Evolutionary conservation across 2,797 vertebrate species (phyloP).

Genomic region (Momotus momota): DNA sequence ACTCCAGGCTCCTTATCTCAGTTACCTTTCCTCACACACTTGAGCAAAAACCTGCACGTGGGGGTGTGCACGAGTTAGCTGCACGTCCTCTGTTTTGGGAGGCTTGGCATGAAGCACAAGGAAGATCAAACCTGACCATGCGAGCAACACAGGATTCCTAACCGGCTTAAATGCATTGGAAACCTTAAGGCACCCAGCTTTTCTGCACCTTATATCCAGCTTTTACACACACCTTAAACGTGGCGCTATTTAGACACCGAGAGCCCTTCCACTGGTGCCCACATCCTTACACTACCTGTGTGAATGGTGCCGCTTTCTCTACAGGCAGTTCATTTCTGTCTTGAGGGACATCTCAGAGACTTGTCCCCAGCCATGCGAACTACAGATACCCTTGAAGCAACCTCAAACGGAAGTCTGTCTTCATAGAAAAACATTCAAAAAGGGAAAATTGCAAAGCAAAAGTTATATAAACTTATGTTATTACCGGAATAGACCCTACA

Average conservation of each 20-base stretch:
- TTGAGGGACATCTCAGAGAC: background rate
- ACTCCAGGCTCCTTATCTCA: background rate
- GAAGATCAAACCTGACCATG: background rate
- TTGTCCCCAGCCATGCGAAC: background rate
- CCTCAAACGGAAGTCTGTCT: background rate
- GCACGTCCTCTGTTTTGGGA: background rate
- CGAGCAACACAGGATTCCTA: background rate
- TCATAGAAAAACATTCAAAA: background rate
- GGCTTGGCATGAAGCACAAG: background rate
- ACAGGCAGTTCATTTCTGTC: background rate
- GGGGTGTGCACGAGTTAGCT: rapidly evolving
- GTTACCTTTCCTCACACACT: background rate
- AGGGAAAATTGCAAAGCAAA: background rate
- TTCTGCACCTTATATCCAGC: background rate
- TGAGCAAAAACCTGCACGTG: background rate
- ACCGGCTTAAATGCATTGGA: background rate
- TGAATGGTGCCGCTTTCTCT: background rate
- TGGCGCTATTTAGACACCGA: background rate
- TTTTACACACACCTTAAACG: background rate
- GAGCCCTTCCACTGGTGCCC: background rate
- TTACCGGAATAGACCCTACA: background rate
- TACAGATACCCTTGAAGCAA: background rate
- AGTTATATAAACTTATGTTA: background rate
- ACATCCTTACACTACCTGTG: no score
- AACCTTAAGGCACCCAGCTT: background rate